Conservation (phyloP, 2,888 invertebrate species). For the Sturmia bella region DNA sequence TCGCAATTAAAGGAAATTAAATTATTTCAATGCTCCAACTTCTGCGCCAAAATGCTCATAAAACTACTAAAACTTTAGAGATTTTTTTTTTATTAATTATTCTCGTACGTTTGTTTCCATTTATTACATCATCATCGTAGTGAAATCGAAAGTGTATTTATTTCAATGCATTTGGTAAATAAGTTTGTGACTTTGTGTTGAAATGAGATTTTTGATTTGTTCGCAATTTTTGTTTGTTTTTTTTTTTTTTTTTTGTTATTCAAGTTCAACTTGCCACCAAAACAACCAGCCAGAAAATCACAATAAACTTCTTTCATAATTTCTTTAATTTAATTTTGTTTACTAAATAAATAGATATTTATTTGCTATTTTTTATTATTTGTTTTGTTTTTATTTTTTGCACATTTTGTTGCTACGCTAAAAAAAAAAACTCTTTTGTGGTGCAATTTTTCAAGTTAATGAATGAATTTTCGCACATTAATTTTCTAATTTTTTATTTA, state of each 20-base stretch:
- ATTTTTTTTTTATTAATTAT: background rate
- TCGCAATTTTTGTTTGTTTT: background rate
- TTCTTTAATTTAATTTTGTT: slow-evolving; percentile 73
- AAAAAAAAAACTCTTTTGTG: slow-evolving; percentile 2
- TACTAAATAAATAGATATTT: slow-evolving; percentile 44
- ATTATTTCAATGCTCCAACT: background rate
- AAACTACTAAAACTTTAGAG: background rate
- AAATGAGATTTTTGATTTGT: background rate
- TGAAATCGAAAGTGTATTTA: slow-evolving; percentile 25
- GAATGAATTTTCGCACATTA: slow-evolving; percentile 10
- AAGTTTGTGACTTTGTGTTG: slow-evolving; percentile 10
- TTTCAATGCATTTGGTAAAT: slow-evolving; percentile 4
- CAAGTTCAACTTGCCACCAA: slow-evolving; percentile 82
- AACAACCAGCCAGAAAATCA: slow-evolving; percentile 84
- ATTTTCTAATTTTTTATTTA: slow-evolving; percentile 7
- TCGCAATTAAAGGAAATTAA: no score
- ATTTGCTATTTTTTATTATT: slow-evolving; percentile 1
- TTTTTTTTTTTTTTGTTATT: background rate
- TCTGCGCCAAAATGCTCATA: background rate
- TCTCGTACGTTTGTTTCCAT: background rate
- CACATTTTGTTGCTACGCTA: slow-evolving; percentile 22
- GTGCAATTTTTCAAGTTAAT: slow-evolving; percentile 27
- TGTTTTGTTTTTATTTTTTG: slow-evolving; percentile 11
- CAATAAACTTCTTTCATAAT: slow-evolving; percentile 81
- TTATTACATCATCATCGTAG: slow-evolving; percentile 52